Percentiles rank a stretch among this genome's conserved stretches.
These are phyloP conservation scores for Phoenoteleia sp. DNA, from an alignment of 2,888 invertebrate genomes.

Conservation along the genomic window DNA sequence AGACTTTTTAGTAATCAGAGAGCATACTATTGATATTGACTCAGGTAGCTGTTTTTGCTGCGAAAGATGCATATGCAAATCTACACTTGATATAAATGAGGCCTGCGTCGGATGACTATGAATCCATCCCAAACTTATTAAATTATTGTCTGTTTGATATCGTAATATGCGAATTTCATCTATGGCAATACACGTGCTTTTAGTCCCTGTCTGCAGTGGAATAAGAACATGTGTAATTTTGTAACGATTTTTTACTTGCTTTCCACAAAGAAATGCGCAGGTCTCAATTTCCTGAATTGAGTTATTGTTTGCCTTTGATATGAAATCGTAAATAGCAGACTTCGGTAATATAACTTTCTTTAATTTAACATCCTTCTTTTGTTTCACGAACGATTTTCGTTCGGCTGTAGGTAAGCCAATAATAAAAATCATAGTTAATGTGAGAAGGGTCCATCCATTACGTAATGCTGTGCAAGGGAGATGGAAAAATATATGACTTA, in stretches of 20 bases:
- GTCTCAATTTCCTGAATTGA: neutral
- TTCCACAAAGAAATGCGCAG: neutral
- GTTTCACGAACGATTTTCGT: too few species aligned
- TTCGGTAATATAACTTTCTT: too few species aligned
- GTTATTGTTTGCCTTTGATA: neutral
- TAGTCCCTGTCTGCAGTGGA: neutral
- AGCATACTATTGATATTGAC: neutral
- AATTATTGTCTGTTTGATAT: neutral
- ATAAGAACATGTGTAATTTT: neutral
- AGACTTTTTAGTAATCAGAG: too few species aligned
- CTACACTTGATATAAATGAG: neutral
- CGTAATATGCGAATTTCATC: neutral
- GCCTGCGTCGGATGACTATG: neutral
- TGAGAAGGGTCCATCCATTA: too few species aligned
- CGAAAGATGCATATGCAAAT: neutral
- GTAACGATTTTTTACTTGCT: neutral
- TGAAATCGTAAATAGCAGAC: neutral
- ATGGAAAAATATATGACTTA: too few species aligned
- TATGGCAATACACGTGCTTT: neutral
- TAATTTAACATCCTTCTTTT: too few species aligned
- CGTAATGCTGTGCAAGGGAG: too few species aligned
- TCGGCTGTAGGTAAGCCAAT: too few species aligned
- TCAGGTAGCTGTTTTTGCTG: neutral
- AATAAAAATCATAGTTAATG: too few species aligned
- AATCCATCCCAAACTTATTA: neutral